A percentile compares a stretch with the other conserved stretches of the same genome.
These are phyloP conservation scores for Meganola albula DNA, from an alignment of 2,888 invertebrate species.

Conservation along the genomic window DNA sequence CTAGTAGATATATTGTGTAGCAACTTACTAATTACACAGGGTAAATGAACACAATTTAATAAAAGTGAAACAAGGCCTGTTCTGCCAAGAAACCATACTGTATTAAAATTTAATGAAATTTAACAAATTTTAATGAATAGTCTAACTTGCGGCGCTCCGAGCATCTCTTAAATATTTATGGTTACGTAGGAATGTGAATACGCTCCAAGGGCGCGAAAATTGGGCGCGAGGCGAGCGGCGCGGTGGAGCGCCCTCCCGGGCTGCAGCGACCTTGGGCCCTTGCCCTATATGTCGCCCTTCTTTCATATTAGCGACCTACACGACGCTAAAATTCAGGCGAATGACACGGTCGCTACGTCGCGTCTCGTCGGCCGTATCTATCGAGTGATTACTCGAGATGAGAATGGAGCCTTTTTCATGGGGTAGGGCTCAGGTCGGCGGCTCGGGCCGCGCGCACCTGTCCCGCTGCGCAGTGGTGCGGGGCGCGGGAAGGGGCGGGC, in stretches of 20 bases:
- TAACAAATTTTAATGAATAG: slow-evolving; percentile 33
- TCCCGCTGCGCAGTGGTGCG: slow-evolving; percentile 40
- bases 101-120: slow-evolving; percentile 27
- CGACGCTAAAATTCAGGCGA: slow-evolving; percentile 6
- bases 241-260: slow-evolving; percentile 38
- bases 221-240: slow-evolving; percentile 26
- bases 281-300: slow-evolving; percentile 38
- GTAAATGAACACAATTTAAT: too few relatives aligned
- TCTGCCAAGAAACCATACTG: too few relatives aligned
- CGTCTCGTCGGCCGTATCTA: slow-evolving; percentile 13
- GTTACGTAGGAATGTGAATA: slow-evolving; percentile 28
- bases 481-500: slow-evolving; percentile 30
- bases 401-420: slow-evolving; percentile 33
- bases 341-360: slow-evolving; percentile 1
- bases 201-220: slow-evolving; percentile 48
- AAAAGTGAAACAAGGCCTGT: too few relatives aligned
- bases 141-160: slow-evolving; percentile 26
- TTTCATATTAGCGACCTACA: slow-evolving; percentile 21
- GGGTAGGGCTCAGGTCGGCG: slow-evolving; percentile 40
- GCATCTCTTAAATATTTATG: slow-evolving; percentile 32
- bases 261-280: slow-evolving; percentile 62
- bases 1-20: too few relatives aligned
- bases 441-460: slow-evolving; percentile 53
- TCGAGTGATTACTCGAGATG: slow-evolving; percentile 32
- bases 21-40: too few relatives aligned